A percentile compares a stretch with the other conserved stretches of the same genome.
Conservation (phyloP, 2,888 invertebrate genomes). For the Agrilus cyanescens region DNA sequence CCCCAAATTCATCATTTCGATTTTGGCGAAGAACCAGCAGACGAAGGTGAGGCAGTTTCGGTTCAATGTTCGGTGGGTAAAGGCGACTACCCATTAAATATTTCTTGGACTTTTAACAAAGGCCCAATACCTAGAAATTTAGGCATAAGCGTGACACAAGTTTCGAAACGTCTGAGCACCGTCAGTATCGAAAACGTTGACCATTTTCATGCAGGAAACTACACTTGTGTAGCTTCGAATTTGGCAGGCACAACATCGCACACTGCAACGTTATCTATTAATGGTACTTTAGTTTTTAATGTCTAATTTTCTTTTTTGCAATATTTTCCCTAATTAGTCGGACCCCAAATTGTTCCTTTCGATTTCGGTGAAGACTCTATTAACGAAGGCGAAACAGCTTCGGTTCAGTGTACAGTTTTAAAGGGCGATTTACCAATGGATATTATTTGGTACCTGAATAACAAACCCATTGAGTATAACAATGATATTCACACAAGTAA, state of each 20-base stretch:
- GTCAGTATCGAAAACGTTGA: conserved; percentile 40
- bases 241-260: conserved; percentile 37
- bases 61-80: conserved; percentile 65
- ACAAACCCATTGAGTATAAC: conserved; percentile 30
- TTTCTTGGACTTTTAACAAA: conserved; percentile 57
- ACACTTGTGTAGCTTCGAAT: conserved; percentile 40
- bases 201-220: conserved; percentile 38
- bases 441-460: conserved; percentile 52
- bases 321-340: conserved; percentile 34
- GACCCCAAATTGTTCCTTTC: conserved; percentile 57
- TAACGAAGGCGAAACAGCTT: conserved; percentile 62
- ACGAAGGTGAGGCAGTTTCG: conserved; percentile 65
- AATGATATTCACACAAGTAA: conserved; percentile 31
- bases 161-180: conserved; percentile 37
- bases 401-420: conserved; percentile 56
- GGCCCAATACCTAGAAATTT: conserved; percentile 36
- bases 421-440: conserved; percentile 69
- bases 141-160: conserved; percentile 29
- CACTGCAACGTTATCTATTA: conserved; percentile 37
- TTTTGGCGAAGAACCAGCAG: conserved; percentile 64
- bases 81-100: conserved; percentile 67
- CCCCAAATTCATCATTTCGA: conserved; percentile 61
- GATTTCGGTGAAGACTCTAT: conserved; percentile 54
- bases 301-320: not conserved
- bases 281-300: conserved; percentile 36